Conservation (phyloP, 2,113 vertebrate species). For the Genyomyrus donnyi region DNA sequence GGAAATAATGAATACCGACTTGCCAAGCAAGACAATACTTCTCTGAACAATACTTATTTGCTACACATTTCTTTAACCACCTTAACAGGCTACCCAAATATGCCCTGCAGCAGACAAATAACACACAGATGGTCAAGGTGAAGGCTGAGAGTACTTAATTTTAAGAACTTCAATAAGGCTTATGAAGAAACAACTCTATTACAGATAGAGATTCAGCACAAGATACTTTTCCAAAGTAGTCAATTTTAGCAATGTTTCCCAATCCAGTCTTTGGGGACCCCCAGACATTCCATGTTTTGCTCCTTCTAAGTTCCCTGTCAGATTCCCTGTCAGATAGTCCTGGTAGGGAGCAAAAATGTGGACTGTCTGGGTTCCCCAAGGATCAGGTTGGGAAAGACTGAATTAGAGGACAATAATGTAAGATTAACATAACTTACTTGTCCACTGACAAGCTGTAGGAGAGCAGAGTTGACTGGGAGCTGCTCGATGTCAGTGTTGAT, state of each 20-base stretch:
- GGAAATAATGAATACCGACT: background rate
- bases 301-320: background rate
- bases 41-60: background rate
- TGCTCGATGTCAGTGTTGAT: conserved; percentile 97
- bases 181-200: background rate
- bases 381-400: background rate
- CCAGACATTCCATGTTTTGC: background rate
- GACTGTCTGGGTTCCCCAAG: background rate
- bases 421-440: conserved; percentile 63
- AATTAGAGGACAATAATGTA: background rate
- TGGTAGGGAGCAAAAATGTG: background rate
- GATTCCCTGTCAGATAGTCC: background rate
- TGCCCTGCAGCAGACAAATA: background rate
- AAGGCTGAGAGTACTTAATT: background rate
- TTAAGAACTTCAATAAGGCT: background rate
- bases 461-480: conserved; percentile 90
- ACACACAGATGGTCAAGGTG: background rate
- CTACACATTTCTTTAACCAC: background rate
- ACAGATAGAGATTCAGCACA: background rate
- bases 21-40: background rate
- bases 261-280: background rate
- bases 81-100: background rate
- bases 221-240: background rate
- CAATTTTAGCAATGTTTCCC: background rate
- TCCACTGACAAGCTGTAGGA: conserved; percentile 89